A percentile compares a stretch with the other conserved stretches of the same genome.
phyloP scores from a whole-genome alignment of 2,797 vertebrate species.

The Nannoperca australis region DNA sequence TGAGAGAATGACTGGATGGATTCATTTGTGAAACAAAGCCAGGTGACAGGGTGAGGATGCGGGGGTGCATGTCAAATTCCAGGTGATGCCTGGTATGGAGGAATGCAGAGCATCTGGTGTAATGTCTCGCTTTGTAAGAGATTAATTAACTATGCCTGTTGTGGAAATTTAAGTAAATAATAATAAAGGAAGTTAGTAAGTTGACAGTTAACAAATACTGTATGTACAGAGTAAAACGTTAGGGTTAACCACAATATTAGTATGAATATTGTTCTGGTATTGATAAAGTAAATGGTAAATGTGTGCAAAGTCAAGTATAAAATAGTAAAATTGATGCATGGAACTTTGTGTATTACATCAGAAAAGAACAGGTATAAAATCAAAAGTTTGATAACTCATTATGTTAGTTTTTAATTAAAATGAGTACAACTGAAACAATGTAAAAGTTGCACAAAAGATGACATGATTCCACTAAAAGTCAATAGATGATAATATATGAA shows the following conservation, averaged over 20 bases:
- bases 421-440: background rate
- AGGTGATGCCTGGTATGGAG: conserved; percentile 15
- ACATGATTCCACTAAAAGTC: background rate
- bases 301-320: no score
- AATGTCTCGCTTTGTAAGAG: conserved; percentile 18
- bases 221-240: background rate
- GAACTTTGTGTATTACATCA: background rate
- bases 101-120: conserved; percentile 56
- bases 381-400: background rate
- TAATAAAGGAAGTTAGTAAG: background rate
- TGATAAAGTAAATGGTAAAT: background rate
- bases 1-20: conserved; percentile 47
- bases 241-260: no score
- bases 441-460: background rate
- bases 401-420: background rate
- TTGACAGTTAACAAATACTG: background rate
- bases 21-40: conserved; percentile 66
- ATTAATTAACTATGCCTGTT: conserved; percentile 6
- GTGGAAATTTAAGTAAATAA: background rate
- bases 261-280: no score
- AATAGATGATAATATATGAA: no score
- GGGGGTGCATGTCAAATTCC: conserved; percentile 36
- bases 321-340: background rate
- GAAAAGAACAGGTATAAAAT: background rate
- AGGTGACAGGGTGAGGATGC: conserved; percentile 35